Evolutionary conservation across 2,888 invertebrate species (phyloP), one percentile per base, ranked within the genome.

Genomic region (Parapristionchus giblindavisi): DNA sequence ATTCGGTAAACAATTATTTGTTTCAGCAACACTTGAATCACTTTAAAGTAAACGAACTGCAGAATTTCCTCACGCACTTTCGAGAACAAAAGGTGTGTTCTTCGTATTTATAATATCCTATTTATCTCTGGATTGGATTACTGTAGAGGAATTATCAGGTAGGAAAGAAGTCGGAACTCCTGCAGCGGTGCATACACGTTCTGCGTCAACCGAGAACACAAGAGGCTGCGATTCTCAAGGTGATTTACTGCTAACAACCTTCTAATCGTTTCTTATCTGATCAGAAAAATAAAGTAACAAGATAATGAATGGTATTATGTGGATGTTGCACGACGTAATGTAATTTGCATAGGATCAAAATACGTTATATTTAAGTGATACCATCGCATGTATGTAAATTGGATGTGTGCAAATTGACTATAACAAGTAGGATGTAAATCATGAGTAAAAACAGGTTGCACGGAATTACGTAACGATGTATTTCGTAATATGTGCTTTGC

Each of bases 151-250:
- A 43, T 43, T 27, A 38, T 17, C 32, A 73, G 73, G 32, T 83
- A 24, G 83, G 83, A 32, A 83, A 82, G 76, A 83, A 83, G 73
- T 75, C 75, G 51, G 83, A 83, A 29, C 78, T 83, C 32, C 68
- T 81, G 40, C 52, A 76, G 29, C 75, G 83, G n/a, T 76, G 78
- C 29, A 60, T 65, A 24, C 72, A 77, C 21, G 36, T 80, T 34
- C 71, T 80, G 66, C 29, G 66, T 21, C 76, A 78, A 36, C 79
- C 76, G 38, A 71, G 58, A 27, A 66, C 48, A 32, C 77, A 80
- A 70, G 56, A 43, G 14, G 43, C 68, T 40, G 68, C 75, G 51
- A 60, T 75, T n/a, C 74, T 77, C n/a, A 77, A 79, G 75, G 75
- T 80, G 34, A 40, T 27, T n/a, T 29, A n/a, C 27, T 48, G 48